A percentile compares a stretch with the other conserved stretches of the same genome.
phyloP scores from a whole-genome alignment of 2,113 vertebrate genomes.

The Numida meleagris region DNA sequence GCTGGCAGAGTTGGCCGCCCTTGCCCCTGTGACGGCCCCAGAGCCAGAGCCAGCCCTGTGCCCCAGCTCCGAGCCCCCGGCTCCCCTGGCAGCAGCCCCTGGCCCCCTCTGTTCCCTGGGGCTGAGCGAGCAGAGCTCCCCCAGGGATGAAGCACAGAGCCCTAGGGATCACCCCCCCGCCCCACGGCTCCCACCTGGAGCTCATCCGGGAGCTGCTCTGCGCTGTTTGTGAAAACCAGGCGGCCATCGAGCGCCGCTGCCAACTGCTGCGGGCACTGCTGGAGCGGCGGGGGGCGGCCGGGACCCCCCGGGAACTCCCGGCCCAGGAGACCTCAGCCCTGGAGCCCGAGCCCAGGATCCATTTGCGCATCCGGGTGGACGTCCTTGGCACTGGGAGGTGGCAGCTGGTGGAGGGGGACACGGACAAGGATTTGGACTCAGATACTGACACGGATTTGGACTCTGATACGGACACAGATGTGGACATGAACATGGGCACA shows the following conservation, averaged over 20 bases:
- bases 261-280: not conserved
- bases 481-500: not conserved
- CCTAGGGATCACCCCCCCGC: not conserved
- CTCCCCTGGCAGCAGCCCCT: not conserved
- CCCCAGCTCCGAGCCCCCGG: too few species aligned
- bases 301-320: not conserved
- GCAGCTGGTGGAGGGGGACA: not conserved
- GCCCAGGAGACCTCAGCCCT: not conserved
- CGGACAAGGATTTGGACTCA: not conserved
- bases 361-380: not conserved
- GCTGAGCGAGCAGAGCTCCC: too few species aligned
- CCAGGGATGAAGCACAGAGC: not conserved
- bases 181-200: not conserved
- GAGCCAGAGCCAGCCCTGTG: accelerated
- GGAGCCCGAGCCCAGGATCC: too few species aligned
- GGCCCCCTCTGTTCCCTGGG: not conserved
- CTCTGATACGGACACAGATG: too few species aligned
- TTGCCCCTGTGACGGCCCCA: accelerated
- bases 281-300: not conserved
- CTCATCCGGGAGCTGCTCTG: accelerated
- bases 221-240: accelerated
- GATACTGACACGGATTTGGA: not conserved
- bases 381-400: not conserved
- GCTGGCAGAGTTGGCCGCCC: not conserved
- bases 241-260: accelerated